Conservation (phyloP, 2,113 vertebrate genomes). For the Cephalopterus ornatus region DNA sequence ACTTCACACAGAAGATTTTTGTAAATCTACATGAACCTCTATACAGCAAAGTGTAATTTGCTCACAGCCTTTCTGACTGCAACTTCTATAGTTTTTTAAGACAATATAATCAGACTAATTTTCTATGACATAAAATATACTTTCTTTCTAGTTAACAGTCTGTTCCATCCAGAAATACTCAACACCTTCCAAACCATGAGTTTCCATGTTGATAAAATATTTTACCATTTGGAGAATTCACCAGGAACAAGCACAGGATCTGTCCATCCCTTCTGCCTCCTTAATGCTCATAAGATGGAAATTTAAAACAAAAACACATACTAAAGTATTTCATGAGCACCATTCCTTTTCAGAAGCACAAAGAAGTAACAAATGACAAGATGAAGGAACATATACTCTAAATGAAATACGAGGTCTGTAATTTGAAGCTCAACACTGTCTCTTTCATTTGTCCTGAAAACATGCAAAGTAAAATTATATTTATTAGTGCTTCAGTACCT, state of each 20-base stretch:
- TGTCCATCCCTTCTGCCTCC: neutral
- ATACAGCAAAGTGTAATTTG: too few relatives aligned
- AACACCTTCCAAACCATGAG: neutral
- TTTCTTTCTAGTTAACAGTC: too few relatives aligned
- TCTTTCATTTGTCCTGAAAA: neutral
- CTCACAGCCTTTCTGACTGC: too few relatives aligned
- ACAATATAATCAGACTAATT: too few relatives aligned
- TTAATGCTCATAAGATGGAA: neutral
- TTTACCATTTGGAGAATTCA: neutral
- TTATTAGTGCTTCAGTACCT: conserved; percentile 74
- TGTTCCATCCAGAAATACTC: too few relatives aligned
- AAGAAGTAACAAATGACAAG: neutral
- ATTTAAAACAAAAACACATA: neutral
- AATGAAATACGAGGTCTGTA: neutral
- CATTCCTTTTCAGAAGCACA: neutral
- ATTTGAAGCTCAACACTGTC: neutral
- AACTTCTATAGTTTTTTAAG: too few relatives aligned
- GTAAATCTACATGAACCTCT: too few relatives aligned
- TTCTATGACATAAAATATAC: too few relatives aligned
- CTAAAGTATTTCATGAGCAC: neutral
- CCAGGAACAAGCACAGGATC: neutral
- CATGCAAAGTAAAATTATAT: neutral
- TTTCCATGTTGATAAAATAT: neutral
- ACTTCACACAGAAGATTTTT: too few relatives aligned
- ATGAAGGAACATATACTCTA: neutral